Evolutionary conservation across 2,113 vertebrate genomes (phyloP).

Genomic region (Papio anubis): DNA sequence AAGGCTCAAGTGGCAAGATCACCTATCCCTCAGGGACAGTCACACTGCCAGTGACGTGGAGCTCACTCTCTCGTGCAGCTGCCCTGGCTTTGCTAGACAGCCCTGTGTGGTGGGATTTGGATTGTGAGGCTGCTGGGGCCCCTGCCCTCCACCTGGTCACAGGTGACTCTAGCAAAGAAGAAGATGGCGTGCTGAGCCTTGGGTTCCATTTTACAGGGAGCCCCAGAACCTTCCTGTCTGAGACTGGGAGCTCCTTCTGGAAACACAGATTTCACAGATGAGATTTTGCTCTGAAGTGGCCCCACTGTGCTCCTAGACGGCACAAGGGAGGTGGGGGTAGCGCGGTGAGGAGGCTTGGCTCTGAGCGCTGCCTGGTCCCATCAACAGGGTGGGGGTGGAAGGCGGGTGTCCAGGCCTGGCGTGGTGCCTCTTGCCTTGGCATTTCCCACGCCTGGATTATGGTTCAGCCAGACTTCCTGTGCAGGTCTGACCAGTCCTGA

Average conservation of each 20-base stretch:
- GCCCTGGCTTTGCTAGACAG: neutral
- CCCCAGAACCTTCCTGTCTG: neutral
- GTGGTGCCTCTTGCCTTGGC: neutral
- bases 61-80: no score
- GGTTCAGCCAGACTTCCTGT: constrained; percentile 57
- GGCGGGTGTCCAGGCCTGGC: neutral
- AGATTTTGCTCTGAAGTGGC: neutral
- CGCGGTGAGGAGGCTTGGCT: accelerated
- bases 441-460: neutral
- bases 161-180: neutral
- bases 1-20: neutral
- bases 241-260: neutral
- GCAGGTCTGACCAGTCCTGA: constrained; percentile 13
- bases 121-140: neutral
- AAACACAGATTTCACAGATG: neutral
- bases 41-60: accelerated
- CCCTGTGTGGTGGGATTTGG: neutral
- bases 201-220: accelerated
- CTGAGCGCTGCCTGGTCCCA: neutral
- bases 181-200: neutral
- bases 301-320: neutral
- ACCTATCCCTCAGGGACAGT: accelerated
- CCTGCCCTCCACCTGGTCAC: neutral
- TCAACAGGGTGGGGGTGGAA: neutral
- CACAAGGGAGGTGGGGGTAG: neutral